Percentiles rank a stretch among this genome's conserved stretches.
These are phyloP conservation scores for Euzophera pinguis DNA, from an alignment of 2,888 invertebrate species.

Conservation along the genomic window DNA sequence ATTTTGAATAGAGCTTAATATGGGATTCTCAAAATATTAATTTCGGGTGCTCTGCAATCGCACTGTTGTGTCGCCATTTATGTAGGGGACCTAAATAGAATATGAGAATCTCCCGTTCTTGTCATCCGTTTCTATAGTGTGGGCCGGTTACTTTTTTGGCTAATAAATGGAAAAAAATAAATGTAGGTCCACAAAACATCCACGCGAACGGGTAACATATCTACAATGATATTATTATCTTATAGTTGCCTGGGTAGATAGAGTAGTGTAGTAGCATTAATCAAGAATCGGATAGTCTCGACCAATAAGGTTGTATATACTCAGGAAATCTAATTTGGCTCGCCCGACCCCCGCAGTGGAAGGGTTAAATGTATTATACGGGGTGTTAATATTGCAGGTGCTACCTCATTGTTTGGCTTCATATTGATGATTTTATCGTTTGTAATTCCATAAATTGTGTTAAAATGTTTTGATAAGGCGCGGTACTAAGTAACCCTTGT, in stretches of 20 bases:
- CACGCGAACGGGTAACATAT: no score
- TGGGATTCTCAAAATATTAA: no score
- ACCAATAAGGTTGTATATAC: conserved; percentile 59
- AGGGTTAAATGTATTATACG: conserved; percentile 51
- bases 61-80: no score
- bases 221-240: background rate
- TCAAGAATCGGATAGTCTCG: conserved; percentile 50
- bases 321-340: conserved; percentile 59
- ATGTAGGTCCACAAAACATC: no score
- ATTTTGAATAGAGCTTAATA: no score
- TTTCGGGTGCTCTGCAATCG: no score
- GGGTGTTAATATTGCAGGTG: conserved; percentile 25
- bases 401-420: conserved; percentile 18
- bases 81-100: no score
- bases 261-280: conserved; percentile 43
- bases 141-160: no score
- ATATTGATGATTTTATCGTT: conserved; percentile 18
- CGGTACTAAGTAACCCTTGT: no score
- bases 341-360: conserved; percentile 37
- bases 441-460: background rate
- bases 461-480: background rate
- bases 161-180: no score
- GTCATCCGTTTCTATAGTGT: no score
- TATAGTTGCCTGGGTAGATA: conserved; percentile 17
- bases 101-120: no score